Conservation (phyloP, 2,113 vertebrate genomes). For the Stigmatopora argus region DNA sequence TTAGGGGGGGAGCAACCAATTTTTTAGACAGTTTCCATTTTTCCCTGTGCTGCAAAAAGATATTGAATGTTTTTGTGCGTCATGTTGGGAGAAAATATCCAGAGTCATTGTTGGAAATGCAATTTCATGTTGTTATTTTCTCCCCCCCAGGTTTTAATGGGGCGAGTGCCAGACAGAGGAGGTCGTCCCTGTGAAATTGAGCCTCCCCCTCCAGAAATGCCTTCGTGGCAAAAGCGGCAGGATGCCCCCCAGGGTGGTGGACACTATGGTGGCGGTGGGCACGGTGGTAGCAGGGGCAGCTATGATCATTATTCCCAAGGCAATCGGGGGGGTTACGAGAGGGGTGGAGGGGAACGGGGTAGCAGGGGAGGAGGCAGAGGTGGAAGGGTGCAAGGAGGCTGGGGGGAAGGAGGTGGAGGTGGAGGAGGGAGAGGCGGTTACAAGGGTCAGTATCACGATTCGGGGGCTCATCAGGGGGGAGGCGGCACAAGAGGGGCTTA, state of each 20-base stretch:
- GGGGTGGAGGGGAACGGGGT: slow-evolving; percentile 78
- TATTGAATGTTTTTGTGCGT: background rate
- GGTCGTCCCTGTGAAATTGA: slow-evolving; percentile 96
- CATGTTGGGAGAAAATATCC: background rate
- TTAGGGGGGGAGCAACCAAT: background rate
- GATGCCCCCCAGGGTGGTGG: slow-evolving; percentile 81
- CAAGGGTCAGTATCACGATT: slow-evolving; percentile 68
- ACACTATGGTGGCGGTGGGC: slow-evolving; percentile 72
- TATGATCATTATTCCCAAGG: slow-evolving; percentile 77
- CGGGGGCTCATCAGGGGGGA: slow-evolving; percentile 50
- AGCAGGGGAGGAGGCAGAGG: slow-evolving; percentile 68
- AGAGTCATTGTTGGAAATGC: background rate
- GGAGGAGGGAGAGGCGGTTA: slow-evolving; percentile 67
- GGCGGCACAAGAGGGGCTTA: slow-evolving; percentile 55
- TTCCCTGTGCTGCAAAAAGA: background rate
- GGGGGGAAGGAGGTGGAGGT: slow-evolving; percentile 79
- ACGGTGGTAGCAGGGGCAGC: slow-evolving; percentile 68
- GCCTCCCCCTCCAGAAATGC: slow-evolving; percentile 95
- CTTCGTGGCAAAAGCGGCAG: slow-evolving; percentile 94
- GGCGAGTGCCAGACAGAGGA: slow-evolving; percentile 92
- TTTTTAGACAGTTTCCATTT: background rate
- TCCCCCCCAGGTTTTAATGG: slow-evolving; percentile 87
- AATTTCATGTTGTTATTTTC: background rate
- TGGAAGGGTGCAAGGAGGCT: slow-evolving; percentile 72
- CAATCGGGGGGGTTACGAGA: slow-evolving; percentile 80